A percentile compares a stretch with the other conserved stretches of the same genome.
These are phyloP conservation scores for Leuctra nigra DNA, from an alignment of 2,888 invertebrate species.

Conservation along the genomic window DNA sequence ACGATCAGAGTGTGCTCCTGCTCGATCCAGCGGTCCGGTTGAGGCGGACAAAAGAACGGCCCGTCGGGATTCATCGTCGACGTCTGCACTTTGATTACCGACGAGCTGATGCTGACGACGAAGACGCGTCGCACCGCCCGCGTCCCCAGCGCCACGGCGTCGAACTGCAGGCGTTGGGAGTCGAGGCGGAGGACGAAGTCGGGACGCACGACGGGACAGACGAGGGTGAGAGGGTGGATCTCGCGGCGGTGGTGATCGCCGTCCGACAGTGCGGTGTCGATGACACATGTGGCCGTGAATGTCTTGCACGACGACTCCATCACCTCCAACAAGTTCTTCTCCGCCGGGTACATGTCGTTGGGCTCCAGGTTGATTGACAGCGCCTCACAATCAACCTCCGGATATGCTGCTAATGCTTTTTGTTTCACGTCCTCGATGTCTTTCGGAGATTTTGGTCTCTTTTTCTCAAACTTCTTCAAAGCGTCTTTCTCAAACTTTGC, in stretches of 20 bases:
- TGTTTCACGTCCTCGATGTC: neutral
- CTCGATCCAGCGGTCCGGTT: neutral
- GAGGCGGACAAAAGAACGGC: slow-evolving; percentile 4
- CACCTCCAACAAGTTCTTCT: slow-evolving; percentile 11
- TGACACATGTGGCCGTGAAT: slow-evolving; percentile 2
- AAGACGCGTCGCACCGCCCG: slow-evolving; percentile 3
- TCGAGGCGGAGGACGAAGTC: slow-evolving; percentile 16
- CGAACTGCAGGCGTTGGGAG: slow-evolving; percentile 8
- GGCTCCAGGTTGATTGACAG: neutral
- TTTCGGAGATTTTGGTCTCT: neutral
- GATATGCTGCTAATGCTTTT: neutral
- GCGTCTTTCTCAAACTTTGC: neutral
- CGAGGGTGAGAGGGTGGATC: neutral
- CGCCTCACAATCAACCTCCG: neutral
- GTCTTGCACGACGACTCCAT: slow-evolving; percentile 2
- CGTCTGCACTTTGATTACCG: neutral
- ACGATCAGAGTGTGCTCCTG: neutral
- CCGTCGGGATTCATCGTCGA: slow-evolving; percentile 15
- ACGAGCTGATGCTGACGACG: slow-evolving; percentile 8
- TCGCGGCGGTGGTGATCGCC: neutral
- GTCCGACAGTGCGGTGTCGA: neutral
- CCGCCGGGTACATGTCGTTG: slow-evolving; percentile 11
- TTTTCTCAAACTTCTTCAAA: neutral
- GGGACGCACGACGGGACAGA: slow-evolving; percentile 17
- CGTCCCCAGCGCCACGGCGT: slow-evolving; percentile 9